Evolutionary conservation across 2,797 vertebrate genomes (phyloP).

Genomic region (Pygocentrus nattereri): DNA sequence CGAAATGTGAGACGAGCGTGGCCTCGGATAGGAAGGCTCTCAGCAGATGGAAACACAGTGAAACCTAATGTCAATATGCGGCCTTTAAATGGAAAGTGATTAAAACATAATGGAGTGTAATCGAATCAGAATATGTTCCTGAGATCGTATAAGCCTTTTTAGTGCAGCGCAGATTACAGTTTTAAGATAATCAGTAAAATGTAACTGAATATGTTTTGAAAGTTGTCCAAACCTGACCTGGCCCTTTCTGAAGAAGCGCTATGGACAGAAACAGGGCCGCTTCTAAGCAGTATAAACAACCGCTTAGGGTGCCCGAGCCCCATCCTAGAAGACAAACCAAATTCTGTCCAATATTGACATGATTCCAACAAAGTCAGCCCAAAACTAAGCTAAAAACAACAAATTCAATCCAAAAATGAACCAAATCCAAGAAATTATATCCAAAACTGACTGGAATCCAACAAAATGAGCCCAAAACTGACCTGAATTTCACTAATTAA

Average conservation of each 20-base stretch:
- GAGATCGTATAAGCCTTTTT: not conserved
- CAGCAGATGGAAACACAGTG: not conserved
- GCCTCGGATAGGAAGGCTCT: not conserved
- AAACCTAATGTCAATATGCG: not conserved
- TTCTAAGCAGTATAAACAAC: no score
- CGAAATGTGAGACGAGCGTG: not conserved
- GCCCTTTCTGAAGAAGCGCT: not conserved
- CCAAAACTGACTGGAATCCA: no score
- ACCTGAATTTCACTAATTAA: no score
- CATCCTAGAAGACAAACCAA: no score
- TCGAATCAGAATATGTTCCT: constrained; percentile 1
- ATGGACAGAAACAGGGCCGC: not conserved
- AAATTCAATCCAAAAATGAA: no score
- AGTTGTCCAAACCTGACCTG: not conserved
- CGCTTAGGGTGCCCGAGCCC: no score
- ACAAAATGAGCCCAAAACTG: no score
- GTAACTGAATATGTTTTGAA: not conserved
- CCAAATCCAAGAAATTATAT: no score
- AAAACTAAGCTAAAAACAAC: no score
- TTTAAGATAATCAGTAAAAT: not conserved
- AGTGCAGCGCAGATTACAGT: not conserved
- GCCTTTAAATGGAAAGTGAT: constrained; percentile 6
- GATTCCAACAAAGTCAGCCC: no score
- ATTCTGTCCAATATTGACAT: no score
- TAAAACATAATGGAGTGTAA: constrained; percentile 15